phyloP scores from a whole-genome alignment of 2,888 invertebrate species.

The Orchestes rusci region DNA sequence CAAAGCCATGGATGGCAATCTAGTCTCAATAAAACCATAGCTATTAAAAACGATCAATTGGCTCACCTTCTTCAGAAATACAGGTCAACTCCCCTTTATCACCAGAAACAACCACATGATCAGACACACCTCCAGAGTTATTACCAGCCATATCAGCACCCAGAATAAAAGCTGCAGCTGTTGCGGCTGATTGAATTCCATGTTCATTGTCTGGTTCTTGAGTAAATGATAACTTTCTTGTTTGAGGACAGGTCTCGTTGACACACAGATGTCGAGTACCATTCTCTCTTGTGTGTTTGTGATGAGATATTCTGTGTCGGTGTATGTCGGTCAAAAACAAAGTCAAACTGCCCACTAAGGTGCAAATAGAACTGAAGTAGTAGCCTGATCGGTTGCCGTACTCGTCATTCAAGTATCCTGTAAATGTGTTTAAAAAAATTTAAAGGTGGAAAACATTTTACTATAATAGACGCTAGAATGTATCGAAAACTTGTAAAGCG shows the following conservation, averaged over 20 bases:
- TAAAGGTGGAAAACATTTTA: too few relatives aligned
- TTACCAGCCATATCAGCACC: conserved; percentile 45
- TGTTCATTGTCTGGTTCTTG: conserved; percentile 52
- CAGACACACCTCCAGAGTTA: conserved; percentile 43
- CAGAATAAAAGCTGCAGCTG: conserved; percentile 47
- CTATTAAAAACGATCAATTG: too few relatives aligned
- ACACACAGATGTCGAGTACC: conserved; percentile 49
- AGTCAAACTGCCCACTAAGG: conserved; percentile 66
- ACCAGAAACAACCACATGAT: conserved; percentile 41
- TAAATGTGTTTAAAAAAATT: too few relatives aligned
- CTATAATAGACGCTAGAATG: too few relatives aligned
- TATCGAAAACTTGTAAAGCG: too few relatives aligned
- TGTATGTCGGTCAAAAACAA: conserved; percentile 78
- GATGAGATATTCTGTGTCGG: conserved; percentile 59
- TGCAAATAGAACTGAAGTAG: conserved; percentile 76
- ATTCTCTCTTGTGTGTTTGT: conserved; percentile 62
- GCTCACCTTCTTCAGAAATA: conserved; percentile 67
- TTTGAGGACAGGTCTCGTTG: conserved; percentile 51
- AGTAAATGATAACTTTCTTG: conserved; percentile 51
- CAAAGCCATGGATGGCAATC: too few relatives aligned
- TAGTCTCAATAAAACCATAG: too few relatives aligned
- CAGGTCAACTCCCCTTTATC: conserved; percentile 73
- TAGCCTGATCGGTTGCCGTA: conserved; percentile 74
- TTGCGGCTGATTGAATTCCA: conserved; percentile 44
- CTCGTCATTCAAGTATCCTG: conserved; percentile 73